These are phyloP conservation scores for Pteromalus puparum DNA, from an alignment of 1,140 invertebrate genomes.

Conservation along the genomic window DNA sequence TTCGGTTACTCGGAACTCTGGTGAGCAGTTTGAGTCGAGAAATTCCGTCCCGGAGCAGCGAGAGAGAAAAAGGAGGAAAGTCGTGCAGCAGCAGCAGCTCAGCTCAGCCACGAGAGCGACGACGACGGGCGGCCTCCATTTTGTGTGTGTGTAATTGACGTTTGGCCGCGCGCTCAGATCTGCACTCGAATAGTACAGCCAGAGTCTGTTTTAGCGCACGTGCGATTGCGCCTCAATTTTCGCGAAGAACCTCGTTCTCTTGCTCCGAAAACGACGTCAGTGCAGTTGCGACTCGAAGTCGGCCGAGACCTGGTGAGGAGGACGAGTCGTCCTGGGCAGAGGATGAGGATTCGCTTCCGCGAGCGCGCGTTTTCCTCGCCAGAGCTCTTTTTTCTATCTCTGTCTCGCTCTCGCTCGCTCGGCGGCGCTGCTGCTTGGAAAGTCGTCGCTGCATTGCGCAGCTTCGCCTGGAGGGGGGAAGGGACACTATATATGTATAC, in stretches of 20 bases:
- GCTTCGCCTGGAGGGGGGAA: background rate
- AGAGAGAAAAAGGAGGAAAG: background rate
- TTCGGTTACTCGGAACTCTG: background rate
- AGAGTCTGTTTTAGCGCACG: slow-evolving; percentile 9
- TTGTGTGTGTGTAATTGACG: slow-evolving; percentile 49
- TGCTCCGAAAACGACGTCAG: background rate
- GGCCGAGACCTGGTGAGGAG: background rate
- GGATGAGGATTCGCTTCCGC: background rate
- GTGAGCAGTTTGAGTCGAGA: background rate
- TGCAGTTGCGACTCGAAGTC: background rate
- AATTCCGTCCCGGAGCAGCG: too few species aligned
- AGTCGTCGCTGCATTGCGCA: slow-evolving; percentile 29
- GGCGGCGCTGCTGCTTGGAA: slow-evolving; percentile 28
- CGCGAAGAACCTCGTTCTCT: slow-evolving; percentile 38
- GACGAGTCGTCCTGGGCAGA: background rate
- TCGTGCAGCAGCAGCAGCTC: slow-evolving; percentile 1
- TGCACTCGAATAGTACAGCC: slow-evolving; percentile 40
- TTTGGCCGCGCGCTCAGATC: background rate
- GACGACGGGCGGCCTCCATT: slow-evolving; percentile 41
- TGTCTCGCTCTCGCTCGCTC: background rate
- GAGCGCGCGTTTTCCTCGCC: slow-evolving; percentile 12
- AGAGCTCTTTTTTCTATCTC: background rate
- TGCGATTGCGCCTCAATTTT: slow-evolving; percentile 18
- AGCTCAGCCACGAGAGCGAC: slow-evolving; percentile 7
- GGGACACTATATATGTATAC: too few species aligned